Evolutionary conservation across 2,888 invertebrate species (phyloP).

Genomic region (Agrochola circellaris): DNA sequence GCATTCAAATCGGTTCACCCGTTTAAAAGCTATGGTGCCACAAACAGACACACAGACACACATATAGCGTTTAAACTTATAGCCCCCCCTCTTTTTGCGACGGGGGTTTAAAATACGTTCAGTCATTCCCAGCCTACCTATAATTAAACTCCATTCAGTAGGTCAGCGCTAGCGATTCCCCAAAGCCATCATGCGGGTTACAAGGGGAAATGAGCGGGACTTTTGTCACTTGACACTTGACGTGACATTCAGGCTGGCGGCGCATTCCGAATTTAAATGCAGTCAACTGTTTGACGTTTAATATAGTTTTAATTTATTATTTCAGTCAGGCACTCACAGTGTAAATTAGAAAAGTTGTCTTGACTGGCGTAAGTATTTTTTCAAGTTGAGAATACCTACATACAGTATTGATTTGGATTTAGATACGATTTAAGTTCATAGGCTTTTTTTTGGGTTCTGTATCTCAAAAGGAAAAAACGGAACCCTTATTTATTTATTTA

Average conservation of each 20-base stretch:
- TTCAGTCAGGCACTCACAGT: no score
- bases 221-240: conserved; percentile 42
- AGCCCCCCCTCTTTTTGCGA: no score
- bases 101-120: background rate
- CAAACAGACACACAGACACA: no score
- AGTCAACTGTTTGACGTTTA: conserved; percentile 16
- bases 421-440: background rate
- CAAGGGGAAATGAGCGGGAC: conserved; percentile 37
- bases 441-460: no score
- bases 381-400: background rate
- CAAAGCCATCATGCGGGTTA: conserved; percentile 35
- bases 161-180: conserved; percentile 24
- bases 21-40: no score
- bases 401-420: background rate
- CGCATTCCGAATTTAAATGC: conserved; percentile 48
- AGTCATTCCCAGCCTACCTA: background rate
- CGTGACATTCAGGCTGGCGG: conserved; percentile 4
- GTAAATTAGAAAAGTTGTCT: background rate
- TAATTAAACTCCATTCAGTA: conserved; percentile 29
- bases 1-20: no score
- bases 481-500: no score
- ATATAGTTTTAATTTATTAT: conserved; percentile 39
- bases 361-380: background rate
- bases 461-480: no score
- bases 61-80: no score